Conservation (phyloP, 1,140 invertebrate species). For the Diuraphis noxia region DNA sequence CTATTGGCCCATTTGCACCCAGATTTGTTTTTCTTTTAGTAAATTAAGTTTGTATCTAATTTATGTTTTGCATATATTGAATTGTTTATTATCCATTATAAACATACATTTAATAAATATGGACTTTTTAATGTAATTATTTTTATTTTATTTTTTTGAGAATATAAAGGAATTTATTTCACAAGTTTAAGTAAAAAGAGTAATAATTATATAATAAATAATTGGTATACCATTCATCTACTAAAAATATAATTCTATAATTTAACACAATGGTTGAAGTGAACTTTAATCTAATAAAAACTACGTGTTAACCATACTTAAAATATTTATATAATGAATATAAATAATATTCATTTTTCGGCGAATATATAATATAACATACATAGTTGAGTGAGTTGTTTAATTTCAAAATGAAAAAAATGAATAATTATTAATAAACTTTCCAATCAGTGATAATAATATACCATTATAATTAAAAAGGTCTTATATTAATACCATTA, state of each 20-base stretch:
- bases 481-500: constrained; percentile 6
- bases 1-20: too few relatives aligned
- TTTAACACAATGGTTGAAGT: not conserved
- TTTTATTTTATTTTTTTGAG: too few relatives aligned
- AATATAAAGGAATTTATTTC: not conserved
- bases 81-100: not conserved
- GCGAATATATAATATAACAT: not conserved
- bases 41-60: not conserved
- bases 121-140: rapidly evolving
- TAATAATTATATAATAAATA: not conserved
- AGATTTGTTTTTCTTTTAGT: not conserved
- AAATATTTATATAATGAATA: not conserved
- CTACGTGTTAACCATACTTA: not conserved
- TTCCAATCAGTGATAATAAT: not conserved
- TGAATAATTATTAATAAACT: not conserved
- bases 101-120: not conserved
- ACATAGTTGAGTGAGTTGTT: not conserved
- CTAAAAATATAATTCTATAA: not conserved
- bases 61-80: not conserved
- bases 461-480: constrained; percentile 17
- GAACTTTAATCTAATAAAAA: not conserved
- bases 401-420: not conserved
- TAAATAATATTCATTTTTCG: not conserved
- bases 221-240: too few relatives aligned
- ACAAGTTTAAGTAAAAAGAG: not conserved